These are phyloP conservation scores for Pyxicephalus adspersus DNA, from an alignment of 2,113 vertebrate genomes.

Conservation along the genomic window DNA sequence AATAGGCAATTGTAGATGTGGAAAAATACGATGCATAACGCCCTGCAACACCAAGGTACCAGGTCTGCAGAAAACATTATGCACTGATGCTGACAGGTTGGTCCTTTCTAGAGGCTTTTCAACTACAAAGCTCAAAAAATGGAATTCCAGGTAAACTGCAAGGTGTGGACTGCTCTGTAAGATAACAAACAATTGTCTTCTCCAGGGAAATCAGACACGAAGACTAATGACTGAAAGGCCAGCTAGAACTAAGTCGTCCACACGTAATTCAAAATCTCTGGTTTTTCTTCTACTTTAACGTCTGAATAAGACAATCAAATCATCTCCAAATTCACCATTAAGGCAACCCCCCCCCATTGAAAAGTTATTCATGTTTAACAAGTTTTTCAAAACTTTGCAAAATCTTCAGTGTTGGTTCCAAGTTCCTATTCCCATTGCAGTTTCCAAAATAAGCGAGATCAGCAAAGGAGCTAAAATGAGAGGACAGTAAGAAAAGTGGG, in stretches of 20 bases:
- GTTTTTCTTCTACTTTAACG: constrained; percentile 3
- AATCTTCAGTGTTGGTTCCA: neutral
- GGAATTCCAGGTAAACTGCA: constrained; percentile 32
- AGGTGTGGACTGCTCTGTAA: constrained; percentile 21
- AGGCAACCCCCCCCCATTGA: neutral
- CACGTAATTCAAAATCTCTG: neutral
- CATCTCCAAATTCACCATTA: constrained; percentile 21
- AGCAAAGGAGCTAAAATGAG: constrained; percentile 14
- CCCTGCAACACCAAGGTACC: constrained; percentile 17
- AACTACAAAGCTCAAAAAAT: constrained; percentile 42
- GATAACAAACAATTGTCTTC: constrained; percentile 18
- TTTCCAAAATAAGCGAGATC: neutral
- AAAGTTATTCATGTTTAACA: constrained; percentile 1
- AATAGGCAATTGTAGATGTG: constrained; percentile 19
- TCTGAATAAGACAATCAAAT: neutral
- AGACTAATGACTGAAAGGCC: constrained; percentile 14
- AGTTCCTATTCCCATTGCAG: neutral
- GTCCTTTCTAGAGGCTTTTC: constrained; percentile 43
- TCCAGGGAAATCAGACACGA: constrained; percentile 17
- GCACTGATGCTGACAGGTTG: constrained; percentile 25
- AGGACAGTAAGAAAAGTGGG: constrained; percentile 3
- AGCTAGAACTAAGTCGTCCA: constrained; percentile 8
- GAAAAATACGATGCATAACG: constrained; percentile 14
- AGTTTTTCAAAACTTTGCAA: neutral
- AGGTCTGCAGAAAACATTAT: constrained; percentile 26